These are phyloP conservation scores for Lordiphosa fenestrarum DNA, from an alignment of 2,888 invertebrate species.

Conservation along the genomic window DNA sequence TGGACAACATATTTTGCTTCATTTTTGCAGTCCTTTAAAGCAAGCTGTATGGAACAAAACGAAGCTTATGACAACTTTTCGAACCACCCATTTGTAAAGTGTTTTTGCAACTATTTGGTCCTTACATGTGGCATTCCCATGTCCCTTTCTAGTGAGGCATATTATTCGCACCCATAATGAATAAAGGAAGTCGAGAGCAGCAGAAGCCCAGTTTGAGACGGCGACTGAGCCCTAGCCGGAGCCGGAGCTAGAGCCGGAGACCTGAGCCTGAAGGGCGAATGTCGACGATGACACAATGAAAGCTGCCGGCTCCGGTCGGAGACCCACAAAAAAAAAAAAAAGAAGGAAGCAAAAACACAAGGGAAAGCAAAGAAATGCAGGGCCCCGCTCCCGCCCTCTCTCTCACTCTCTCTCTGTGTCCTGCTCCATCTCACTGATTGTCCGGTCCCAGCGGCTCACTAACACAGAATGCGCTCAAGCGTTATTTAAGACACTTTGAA, in stretches of 20 bases:
- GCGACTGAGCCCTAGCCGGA: not conserved
- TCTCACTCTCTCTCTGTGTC: not conserved
- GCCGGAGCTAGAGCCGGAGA: not conserved
- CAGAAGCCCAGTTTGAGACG: not conserved
- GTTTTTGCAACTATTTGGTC: slow-evolving; percentile 26
- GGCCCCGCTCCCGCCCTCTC: not conserved
- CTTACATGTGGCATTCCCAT: not conserved
- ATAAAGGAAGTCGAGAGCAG: slow-evolving; percentile 34
- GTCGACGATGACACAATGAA: slow-evolving; percentile 38
- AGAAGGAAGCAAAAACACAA: slow-evolving; percentile 11
- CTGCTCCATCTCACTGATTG: slow-evolving; percentile 5
- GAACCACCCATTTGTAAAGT: not conserved
- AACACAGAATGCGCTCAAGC: slow-evolving; percentile 53
- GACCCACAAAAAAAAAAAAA: slow-evolving; percentile 28
- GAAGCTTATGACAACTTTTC: not conserved
- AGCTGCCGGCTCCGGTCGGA: slow-evolving; percentile 5
- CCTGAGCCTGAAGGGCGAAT: slow-evolving; percentile 6
- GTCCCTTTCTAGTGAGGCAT: slow-evolving; percentile 19
- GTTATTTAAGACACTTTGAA: slow-evolving; percentile 57
- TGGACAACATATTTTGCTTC: too few relatives aligned
- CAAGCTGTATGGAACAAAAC: too few relatives aligned
- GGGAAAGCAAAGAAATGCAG: slow-evolving; percentile 11
- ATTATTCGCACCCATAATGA: slow-evolving; percentile 53
- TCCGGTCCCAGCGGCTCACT: slow-evolving; percentile 40
- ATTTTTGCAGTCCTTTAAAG: too few relatives aligned